Conservation (phyloP, 2,113 vertebrate genomes). For the Phalacrocorax pelagicus region DNA sequence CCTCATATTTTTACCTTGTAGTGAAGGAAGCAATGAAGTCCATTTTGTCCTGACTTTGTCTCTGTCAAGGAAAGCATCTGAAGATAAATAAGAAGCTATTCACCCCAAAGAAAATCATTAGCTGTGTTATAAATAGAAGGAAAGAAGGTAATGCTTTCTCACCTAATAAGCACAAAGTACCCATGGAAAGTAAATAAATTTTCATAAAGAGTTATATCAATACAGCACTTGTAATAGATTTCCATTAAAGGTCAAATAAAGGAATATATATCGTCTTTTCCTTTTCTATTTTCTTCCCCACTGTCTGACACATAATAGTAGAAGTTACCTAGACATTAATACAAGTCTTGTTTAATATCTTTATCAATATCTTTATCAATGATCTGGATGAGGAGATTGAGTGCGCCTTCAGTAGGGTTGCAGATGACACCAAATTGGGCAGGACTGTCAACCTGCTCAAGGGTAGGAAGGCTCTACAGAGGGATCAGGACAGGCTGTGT, state of each 20-base stretch:
- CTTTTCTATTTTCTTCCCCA: neutral
- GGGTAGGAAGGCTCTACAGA: no score
- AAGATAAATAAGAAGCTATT: slow-evolving; percentile 38
- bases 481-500: no score
- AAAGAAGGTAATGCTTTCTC: slow-evolving; percentile 7
- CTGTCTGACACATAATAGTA: neutral
- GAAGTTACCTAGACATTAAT: neutral
- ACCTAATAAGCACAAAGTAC: slow-evolving; percentile 12
- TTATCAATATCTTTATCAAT: no score
- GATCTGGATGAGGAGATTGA: no score
- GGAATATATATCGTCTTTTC: neutral
- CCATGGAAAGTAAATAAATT: slow-evolving; percentile 44
- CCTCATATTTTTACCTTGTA: neutral
- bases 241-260: slow-evolving; percentile 24
- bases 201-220: slow-evolving; percentile 33
- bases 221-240: neutral
- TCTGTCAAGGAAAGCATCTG: neutral
- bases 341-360: neutral
- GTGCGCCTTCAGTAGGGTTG: no score
- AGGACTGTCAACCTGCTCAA: no score
- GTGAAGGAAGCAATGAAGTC: neutral
- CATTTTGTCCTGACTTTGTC: slow-evolving; percentile 5
- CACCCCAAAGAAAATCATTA: slow-evolving; percentile 37
- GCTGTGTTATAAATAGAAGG: slow-evolving; percentile 15
- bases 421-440: no score